Evolutionary conservation across 1,140 invertebrate species (phyloP).

Genomic region (Tetragnatha versicolor): DNA sequence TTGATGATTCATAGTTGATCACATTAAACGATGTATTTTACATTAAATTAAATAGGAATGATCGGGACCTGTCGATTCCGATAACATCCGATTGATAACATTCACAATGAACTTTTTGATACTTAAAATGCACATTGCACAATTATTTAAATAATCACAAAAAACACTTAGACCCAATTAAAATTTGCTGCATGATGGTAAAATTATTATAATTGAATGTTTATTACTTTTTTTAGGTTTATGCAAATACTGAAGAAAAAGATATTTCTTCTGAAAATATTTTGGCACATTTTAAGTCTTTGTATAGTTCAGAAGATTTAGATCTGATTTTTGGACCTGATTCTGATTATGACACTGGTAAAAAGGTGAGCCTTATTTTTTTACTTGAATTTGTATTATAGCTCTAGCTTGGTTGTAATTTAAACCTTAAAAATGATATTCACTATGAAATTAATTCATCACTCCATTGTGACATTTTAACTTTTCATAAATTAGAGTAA

Average conservation of each 20-base stretch:
- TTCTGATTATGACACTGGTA: slow-evolving; percentile 89
- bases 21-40: no score
- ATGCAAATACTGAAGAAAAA: slow-evolving; percentile 62
- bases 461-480: background rate
- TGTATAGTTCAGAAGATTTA: slow-evolving; percentile 73
- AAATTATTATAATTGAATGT: slow-evolving; percentile 1
- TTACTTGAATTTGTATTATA: background rate
- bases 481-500: no score
- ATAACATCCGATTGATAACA: no score
- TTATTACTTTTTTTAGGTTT: slow-evolving; percentile 60
- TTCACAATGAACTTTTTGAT: no score
- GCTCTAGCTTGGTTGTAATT: background rate
- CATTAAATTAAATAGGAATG: no score
- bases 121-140: no score
- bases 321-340: slow-evolving; percentile 85
- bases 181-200: no score
- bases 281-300: slow-evolving; percentile 74
- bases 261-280: slow-evolving; percentile 73
- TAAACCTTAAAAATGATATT: background rate
- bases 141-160: no score
- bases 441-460: background rate
- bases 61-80: no score
- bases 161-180: no score
- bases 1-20: no score
- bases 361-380: slow-evolving; percentile 63